Conservation (phyloP, 2,888 invertebrate genomes). For the Hesperia comma region DNA sequence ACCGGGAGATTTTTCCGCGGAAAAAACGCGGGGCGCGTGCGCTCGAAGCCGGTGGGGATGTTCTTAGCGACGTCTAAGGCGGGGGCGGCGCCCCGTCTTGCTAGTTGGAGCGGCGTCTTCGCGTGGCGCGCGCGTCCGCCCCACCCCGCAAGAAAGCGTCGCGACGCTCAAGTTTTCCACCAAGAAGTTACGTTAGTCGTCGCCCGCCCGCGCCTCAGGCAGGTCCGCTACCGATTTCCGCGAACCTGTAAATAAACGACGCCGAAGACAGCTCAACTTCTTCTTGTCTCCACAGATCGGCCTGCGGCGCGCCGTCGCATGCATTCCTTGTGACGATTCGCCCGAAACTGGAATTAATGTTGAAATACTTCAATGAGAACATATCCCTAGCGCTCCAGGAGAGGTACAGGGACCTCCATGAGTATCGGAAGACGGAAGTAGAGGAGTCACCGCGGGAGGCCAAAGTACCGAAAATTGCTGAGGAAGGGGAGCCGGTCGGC, state of each 20-base stretch:
- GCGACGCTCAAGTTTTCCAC: conserved; percentile 83
- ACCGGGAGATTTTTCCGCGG: conserved; percentile 83
- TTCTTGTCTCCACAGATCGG: conserved; percentile 57
- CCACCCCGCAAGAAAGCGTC: conserved; percentile 82
- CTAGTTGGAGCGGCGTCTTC: conserved; percentile 83
- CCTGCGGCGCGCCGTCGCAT: conserved; percentile 67
- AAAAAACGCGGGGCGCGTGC: conserved; percentile 82
- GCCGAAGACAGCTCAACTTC: conserved; percentile 40
- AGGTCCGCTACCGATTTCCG: conserved; percentile 79
- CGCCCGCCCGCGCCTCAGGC: conserved; percentile 83
- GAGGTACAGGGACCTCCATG: conserved; percentile 84
- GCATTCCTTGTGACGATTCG: conserved; percentile 73
- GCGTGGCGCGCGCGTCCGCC: conserved; percentile 81
- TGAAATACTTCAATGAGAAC: conserved; percentile 83
- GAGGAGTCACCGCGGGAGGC: conserved; percentile 81
- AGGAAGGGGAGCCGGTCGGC: conserved; percentile 77
- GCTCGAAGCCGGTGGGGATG: conserved; percentile 80
- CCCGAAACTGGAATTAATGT: conserved; percentile 82
- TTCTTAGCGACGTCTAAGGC: conserved; percentile 82
- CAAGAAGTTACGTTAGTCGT: conserved; percentile 82
- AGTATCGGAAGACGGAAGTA: conserved; percentile 80
- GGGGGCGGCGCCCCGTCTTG: conserved; percentile 83
- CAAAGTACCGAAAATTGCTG: conserved; percentile 80
- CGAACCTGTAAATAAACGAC: conserved; percentile 49
- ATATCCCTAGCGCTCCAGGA: conserved; percentile 84